Evolutionary conservation across 23 tunicate genomes (phyloP), one percentile per base, ranked within the genome.

Genomic region (Ciona savignyi): DNA sequence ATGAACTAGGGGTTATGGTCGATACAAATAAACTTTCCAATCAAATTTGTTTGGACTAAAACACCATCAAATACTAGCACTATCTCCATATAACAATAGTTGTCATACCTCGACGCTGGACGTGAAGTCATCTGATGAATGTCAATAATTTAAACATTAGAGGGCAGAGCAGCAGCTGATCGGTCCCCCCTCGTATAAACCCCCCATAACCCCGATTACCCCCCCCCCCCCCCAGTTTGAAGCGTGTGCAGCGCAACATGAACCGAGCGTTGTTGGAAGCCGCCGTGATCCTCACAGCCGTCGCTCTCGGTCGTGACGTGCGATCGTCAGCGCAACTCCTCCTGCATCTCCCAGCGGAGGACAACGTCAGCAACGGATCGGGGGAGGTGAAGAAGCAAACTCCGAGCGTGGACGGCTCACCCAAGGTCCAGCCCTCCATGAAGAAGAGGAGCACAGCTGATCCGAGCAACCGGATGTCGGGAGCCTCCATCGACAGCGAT

Each of bases 221-320:
- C n/a, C n/a, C n/a, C n/a, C 9, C 3, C 6, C 65, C 20, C 63
- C 79, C 63, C 78, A 90, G 97, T 70, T 75, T 90, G 68, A 83
- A 79, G 34, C 72, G 97, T 24, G 79, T 62, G 33, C 78, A 90
- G 51, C 77, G 64, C 30, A 75, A 62, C 61, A 19, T 90, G 74
- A 81, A 70, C 68, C 68, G 88, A 9, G 78, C 82, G 35, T 70
- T 90, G 25, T 60, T 90, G 6, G 88, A 90, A 32, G 81, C 86
- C 21, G 85, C 97, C 15, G 73, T 74, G 29, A 79, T 90, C 20
- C 78, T 90, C 20, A 80, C 89, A 29, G 71, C 97, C 19, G 85
- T 90, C 23, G 85, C 89, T 21, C 77, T 90, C 32, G 89, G 89
- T 51, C 72, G 78, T 19, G 89, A 90, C 63, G 64, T 90, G 4